These are phyloP conservation scores for Cuniculus paca DNA, from an alignment of 2,797 vertebrate genomes.

Conservation along the genomic window DNA sequence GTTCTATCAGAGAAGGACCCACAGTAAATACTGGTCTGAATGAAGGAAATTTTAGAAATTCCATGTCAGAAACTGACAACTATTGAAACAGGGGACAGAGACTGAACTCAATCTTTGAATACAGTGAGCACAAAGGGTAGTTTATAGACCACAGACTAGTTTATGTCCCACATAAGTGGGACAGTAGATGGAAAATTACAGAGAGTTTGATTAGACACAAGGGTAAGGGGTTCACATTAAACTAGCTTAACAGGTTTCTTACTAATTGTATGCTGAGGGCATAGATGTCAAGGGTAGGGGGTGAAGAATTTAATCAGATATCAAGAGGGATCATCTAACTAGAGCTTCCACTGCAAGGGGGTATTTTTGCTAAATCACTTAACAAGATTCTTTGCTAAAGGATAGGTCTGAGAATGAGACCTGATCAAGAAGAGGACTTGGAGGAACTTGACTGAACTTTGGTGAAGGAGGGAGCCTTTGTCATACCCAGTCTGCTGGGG, in stretches of 20 bases:
- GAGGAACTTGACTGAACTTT: neutral
- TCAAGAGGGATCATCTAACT: neutral
- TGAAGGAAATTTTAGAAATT: slow-evolving; percentile 37
- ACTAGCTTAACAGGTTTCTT: neutral
- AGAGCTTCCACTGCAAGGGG: neutral
- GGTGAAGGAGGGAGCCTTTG: neutral
- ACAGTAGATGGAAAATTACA: slow-evolving; percentile 14
- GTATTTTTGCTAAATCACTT: slow-evolving; percentile 9
- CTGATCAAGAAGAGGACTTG: slow-evolving; percentile 17
- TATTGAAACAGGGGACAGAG: neutral
- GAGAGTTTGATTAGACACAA: slow-evolving; percentile 37
- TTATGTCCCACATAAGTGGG: too few relatives aligned
- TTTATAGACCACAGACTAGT: slow-evolving; percentile 21
- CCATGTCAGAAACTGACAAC: slow-evolving; percentile 1
- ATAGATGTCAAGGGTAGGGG: neutral
- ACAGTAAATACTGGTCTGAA: slow-evolving; percentile 45
- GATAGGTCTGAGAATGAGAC: neutral
- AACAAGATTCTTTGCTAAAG: slow-evolving; percentile 46
- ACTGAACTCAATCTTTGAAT: slow-evolving; percentile 15
- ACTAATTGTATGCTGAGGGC: neutral
- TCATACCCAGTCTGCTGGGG: neutral
- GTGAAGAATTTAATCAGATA: neutral
- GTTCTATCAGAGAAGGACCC: slow-evolving; percentile 44
- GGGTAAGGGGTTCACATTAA: neutral
- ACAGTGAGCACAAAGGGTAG: neutral